Base-by-base conservation (phyloP, 2,888 invertebrate species). In the Cosmia pyralina region DNA sequence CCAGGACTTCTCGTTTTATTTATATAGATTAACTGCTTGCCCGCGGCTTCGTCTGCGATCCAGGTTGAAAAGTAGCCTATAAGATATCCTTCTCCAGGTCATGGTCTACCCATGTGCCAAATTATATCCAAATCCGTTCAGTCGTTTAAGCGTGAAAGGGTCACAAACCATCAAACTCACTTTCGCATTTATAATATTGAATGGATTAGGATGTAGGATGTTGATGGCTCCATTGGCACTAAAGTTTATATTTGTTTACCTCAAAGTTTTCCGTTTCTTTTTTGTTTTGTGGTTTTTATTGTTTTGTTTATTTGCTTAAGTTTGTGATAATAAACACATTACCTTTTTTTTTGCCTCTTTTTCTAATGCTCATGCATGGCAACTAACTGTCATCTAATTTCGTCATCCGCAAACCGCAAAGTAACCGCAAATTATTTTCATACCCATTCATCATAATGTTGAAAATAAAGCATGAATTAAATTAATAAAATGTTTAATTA, bases 241-340 rank as follows among this genome's bases (percentile, higher is more conserved):
- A 10, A 73, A 57, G 11, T 58, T 58, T 38, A 7, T 57, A n/a
- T 58, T 58, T 72, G 50, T 57, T 73, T 57, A 72, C 28, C n/a
- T 11, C 17, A 15, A 58, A 28, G 50, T 58, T 19, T 19, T 50
- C 15, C 2, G 17, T 11, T 50, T 50, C 0, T 17, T 1, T 59
- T 19, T 64, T 10, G 10, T 13, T 34, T 52, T 41, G n/a, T 28
- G 28, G 17, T 19, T 52, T 5, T 59, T 78, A n/a, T 15, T 53
- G 38, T 52, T 58, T 41, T 28, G 46, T 75, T 53, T 79, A 22
- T 44, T 52, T 63, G 34, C 10, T 41, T 10, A n/a, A 13, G 41
- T 50, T 44, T 34, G 4, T 41, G 55, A 4, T 19, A 46, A 46
- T 44, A 48, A 55, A 22, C 6, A 70, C 22, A 71, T 28, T 3